These are phyloP conservation scores for Hydrolagus affinis DNA, from an alignment of 2,113 vertebrate species.

Conservation along the genomic window DNA sequence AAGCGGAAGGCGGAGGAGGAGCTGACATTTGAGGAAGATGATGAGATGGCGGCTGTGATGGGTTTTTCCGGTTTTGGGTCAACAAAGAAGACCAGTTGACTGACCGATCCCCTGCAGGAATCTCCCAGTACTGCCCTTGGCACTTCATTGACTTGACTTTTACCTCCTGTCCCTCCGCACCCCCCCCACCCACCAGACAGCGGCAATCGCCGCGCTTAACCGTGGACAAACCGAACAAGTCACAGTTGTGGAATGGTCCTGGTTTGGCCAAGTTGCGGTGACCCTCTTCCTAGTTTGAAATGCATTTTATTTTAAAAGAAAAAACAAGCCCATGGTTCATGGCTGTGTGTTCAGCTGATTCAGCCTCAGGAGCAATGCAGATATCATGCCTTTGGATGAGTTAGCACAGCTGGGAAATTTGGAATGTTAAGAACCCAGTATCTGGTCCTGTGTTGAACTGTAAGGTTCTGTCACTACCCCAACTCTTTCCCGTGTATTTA, in stretches of 20 bases:
- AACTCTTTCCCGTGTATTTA: too few species aligned
- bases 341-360: too few species aligned
- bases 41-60: conserved; percentile 97
- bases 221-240: conserved; percentile 20
- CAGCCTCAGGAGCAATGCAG: too few species aligned
- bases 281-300: neutral
- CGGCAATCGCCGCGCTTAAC: neutral
- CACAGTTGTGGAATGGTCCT: conserved; percentile 4
- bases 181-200: neutral
- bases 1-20: conserved; percentile 88
- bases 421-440: too few species aligned
- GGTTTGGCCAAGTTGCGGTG: neutral
- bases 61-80: conserved; percentile 93
- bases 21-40: conserved; percentile 83
- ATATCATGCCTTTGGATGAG: too few species aligned
- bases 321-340: too few species aligned
- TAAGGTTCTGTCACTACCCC: too few species aligned
- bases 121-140: conserved; percentile 52
- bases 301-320: neutral
- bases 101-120: neutral
- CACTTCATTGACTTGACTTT: conserved; percentile 43
- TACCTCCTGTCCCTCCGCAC: conserved; percentile 39
- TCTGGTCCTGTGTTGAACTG: too few species aligned
- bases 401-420: too few species aligned
- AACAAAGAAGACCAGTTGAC: conserved; percentile 87